Conservation (phyloP, 1,140 invertebrate genomes). For the Apocrypta bakeri region DNA sequence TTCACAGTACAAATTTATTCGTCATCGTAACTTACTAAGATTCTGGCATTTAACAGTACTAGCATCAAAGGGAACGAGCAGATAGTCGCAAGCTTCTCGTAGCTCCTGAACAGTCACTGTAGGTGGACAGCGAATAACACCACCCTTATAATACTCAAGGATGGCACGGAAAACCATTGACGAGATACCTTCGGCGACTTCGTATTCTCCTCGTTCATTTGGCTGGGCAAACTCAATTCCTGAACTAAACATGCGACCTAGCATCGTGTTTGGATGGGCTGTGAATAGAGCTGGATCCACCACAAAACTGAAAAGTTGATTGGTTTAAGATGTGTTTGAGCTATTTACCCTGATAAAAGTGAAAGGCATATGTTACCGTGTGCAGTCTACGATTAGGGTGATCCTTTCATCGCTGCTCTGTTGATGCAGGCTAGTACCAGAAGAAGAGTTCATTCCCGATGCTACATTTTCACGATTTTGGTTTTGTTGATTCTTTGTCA, state of each 20-base stretch:
- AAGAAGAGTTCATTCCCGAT: constrained; percentile 53
- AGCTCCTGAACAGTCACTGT: constrained; percentile 93
- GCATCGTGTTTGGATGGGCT: constrained; percentile 87
- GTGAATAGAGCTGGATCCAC: constrained; percentile 94
- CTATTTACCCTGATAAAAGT: neutral
- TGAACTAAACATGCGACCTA: constrained; percentile 97
- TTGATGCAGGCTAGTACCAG: constrained; percentile 59
- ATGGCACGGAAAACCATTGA: constrained; percentile 96
- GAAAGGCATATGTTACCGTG: constrained; percentile 76
- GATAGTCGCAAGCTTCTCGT: constrained; percentile 98
- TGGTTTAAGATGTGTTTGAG: neutral
- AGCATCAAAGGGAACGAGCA: constrained; percentile 98
- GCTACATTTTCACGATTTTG: constrained; percentile 65
- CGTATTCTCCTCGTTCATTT: constrained; percentile 97
- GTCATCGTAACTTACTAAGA: constrained; percentile 81
- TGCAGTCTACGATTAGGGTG: constrained; percentile 95
- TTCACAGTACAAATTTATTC: neutral
- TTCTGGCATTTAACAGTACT: constrained; percentile 97
- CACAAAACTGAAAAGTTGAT: constrained; percentile 77
- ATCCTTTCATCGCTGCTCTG: constrained; percentile 83
- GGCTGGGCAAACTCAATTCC: constrained; percentile 94
- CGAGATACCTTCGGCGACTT: constrained; percentile 98
- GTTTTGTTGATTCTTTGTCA: constrained; percentile 64
- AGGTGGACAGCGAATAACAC: constrained; percentile 89
- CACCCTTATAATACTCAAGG: constrained; percentile 95